Base-by-base conservation (phyloP, 2,888 invertebrate species). In the Hirtodrosophila confusa region DNA sequence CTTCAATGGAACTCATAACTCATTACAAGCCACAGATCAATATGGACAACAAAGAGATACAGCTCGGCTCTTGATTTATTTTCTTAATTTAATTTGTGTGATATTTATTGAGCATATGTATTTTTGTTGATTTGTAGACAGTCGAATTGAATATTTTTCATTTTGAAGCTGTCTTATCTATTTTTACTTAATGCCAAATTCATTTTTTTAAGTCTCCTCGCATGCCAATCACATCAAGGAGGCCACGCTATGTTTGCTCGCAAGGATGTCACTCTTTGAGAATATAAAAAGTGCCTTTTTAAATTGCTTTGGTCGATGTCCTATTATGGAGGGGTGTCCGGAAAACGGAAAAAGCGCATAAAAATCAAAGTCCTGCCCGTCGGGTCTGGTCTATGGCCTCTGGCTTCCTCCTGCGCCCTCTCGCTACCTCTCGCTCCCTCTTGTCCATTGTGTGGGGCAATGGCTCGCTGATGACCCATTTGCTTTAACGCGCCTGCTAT, bases 391-490 rank as follows among this genome's bases (percentile, higher is more conserved):
- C 61, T 12, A 43, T 45, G 56, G 56, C 62, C 11, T 47, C 29
- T 39, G 41, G 44, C 48, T 31, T 27, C 12, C 33, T 12, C 9
- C 24, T 27, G 23, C 33, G n/a, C 11, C 24, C 17, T 24, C 47
- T 12, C 35, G 10, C 37, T 11, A 23, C 27, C 39, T 6, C 40
- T 33, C 35, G 9, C 36, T 3, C 43, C 24, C 43, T 24, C 43
- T 43, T 36, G 65, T 62, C 72, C 63, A 80, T 80, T 87, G 86
- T 87, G 49, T 60, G 67, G 53, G 49, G 56, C 67, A 73, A 66
- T 76, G 80, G 77, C 65, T 62, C 80, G 74, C 88, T 88, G 86
- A 89, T 88, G 88, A 89, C 89, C 86, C 84, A 89, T 89, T 86
- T 88, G 75, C 69, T 74, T 87, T 82, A 77, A 88, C 75, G 88